phyloP scores from a whole-genome alignment of 2,888 invertebrate species.

The Alentia gelatinosa region DNA sequence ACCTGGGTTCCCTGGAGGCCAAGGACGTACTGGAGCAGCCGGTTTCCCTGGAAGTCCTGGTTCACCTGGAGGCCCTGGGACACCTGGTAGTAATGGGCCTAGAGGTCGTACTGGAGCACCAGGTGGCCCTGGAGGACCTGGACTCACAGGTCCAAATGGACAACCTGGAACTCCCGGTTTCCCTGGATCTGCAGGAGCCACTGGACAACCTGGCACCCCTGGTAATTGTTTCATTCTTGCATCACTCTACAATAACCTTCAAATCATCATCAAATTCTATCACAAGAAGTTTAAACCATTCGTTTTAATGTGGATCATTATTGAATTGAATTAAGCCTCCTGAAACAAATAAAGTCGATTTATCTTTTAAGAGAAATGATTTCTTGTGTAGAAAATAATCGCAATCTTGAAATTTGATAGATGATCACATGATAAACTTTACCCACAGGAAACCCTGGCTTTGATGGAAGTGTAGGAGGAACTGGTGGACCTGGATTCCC shows the following conservation, averaged over 20 bases:
- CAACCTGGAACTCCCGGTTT: neutral
- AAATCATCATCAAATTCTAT: too few relatives aligned
- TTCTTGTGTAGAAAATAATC: too few relatives aligned
- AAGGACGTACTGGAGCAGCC: slow-evolving; percentile 42
- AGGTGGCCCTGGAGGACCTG: slow-evolving; percentile 51
- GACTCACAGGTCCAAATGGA: neutral
- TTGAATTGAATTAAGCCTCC: too few relatives aligned
- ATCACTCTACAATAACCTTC: too few relatives aligned
- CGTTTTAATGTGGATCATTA: too few relatives aligned
- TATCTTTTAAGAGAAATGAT: too few relatives aligned
- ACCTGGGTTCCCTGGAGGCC: slow-evolving; percentile 4
- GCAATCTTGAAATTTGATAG: too few relatives aligned
- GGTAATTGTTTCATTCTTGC: too few relatives aligned
- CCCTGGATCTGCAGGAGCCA: slow-evolving; percentile 51
- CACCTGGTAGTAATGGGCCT: slow-evolving; percentile 37
- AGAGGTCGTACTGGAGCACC: slow-evolving; percentile 46
- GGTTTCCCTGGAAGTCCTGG: slow-evolving; percentile 60
- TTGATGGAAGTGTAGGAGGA: neutral
- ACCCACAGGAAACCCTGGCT: slow-evolving; percentile 41
- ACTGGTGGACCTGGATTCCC: slow-evolving; percentile 6
- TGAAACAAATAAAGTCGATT: too few relatives aligned
- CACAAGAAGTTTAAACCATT: too few relatives aligned
- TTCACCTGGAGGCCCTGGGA: slow-evolving; percentile 53
- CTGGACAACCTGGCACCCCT: slow-evolving; percentile 47
- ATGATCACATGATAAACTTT: too few relatives aligned